Conservation (phyloP, 2,888 invertebrate species). For the Acrocyrtus sp. region DNA sequence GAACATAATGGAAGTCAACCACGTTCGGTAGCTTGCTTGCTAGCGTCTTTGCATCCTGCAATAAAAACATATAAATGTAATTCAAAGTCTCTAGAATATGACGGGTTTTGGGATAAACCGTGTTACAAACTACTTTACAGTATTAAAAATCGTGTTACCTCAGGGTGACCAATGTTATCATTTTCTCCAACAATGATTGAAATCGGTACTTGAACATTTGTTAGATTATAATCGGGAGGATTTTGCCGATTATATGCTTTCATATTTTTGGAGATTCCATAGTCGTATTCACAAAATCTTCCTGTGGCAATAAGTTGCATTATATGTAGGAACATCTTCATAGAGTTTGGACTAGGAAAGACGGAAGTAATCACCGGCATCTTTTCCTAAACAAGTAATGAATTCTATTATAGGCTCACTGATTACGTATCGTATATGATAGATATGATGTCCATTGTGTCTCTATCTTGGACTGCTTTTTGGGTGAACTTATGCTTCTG, state of each 20-base stretch:
- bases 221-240: conserved; percentile 42
- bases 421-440: no score
- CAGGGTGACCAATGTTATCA: conserved; percentile 42
- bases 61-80: no score
- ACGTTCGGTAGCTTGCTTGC: conserved; percentile 45
- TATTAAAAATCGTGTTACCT: conserved; percentile 25
- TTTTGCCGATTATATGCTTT: conserved; percentile 13
- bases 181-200: conserved; percentile 44
- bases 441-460: no score
- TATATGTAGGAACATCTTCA: conserved; percentile 39
- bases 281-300: conserved; percentile 42
- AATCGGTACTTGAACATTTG: conserved; percentile 34
- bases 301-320: conserved; percentile 39
- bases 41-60: conserved; percentile 30
- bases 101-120: neutral
- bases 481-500: no score
- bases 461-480: no score
- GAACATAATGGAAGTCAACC: conserved; percentile 27
- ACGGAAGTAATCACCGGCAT: conserved; percentile 37
- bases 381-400: conserved; percentile 20
- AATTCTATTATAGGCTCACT: no score
- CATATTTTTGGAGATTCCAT: conserved; percentile 28
- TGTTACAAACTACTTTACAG: conserved; percentile 6
- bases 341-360: conserved; percentile 31
- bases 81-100: neutral